Percentiles rank a stretch among this genome's conserved stretches.
Conservation (phyloP, 2,888 invertebrate genomes). For the Allophyes oxyacanthae region DNA sequence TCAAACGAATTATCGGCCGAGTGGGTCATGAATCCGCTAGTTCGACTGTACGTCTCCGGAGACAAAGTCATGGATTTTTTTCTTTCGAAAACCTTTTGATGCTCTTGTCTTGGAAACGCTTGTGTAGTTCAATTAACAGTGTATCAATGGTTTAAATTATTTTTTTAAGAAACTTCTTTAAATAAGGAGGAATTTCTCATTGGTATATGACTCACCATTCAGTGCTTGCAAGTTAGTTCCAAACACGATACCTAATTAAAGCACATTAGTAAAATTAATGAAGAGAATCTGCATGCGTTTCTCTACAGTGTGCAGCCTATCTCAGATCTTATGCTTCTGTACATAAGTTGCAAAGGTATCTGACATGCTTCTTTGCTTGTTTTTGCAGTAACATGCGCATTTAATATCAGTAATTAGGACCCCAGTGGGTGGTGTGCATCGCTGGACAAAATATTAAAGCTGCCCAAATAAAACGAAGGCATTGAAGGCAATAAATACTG, state of each 20-base stretch:
- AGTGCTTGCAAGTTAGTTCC: neutral
- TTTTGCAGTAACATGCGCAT: slow-evolving; percentile 15
- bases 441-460: no score
- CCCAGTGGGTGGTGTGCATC: slow-evolving; percentile 2
- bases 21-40: no score
- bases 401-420: slow-evolving; percentile 29
- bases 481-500: slow-evolving; percentile 7
- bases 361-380: slow-evolving; percentile 15
- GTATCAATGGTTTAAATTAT: no score
- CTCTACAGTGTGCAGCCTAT: slow-evolving; percentile 9
- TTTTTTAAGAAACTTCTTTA: no score
- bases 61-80: no score
- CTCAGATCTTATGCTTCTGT: slow-evolving; percentile 14
- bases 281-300: neutral
- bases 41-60: no score
- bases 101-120: no score
- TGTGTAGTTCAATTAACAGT: no score
- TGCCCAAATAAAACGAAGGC: neutral
- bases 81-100: no score
- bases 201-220: neutral
- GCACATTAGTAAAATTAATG: neutral
- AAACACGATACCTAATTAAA: neutral
- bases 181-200: neutral
- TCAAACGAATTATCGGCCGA: no score
- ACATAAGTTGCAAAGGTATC: slow-evolving; percentile 21